Base-by-base conservation (phyloP, 1,140 invertebrate genomes). In the Dryas iulia region DNA sequence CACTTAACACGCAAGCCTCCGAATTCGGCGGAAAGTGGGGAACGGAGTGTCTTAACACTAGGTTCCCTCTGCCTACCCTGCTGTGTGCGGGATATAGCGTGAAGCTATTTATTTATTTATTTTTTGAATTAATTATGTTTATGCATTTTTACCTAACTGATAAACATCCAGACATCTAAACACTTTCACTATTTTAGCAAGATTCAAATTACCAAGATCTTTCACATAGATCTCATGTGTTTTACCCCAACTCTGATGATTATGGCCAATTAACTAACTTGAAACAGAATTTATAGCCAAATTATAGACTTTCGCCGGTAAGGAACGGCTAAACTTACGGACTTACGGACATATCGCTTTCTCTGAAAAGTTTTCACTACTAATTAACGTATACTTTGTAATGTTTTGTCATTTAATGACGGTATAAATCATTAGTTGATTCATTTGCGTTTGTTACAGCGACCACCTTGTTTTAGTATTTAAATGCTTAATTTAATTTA, bases 231-330 rank as follows among this genome's bases (percentile, higher is more conserved):
- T 56, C 53, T 56, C 53, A 24, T 56, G 53, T 12, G n/a, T 56
- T 26, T 12, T 23, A 35, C n/a, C 14, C 18, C 52, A 57, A 47
- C 10, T 59, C 18, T 54, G 59, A 69, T 69, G 66, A 58, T 33
- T 60, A 26, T 54, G 14, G 31, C 59, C 66, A 69, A 69, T 69
- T 69, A 69, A 62, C 59, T 58, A 18, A 18, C 28, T n/a, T n/a
- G 59, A 54, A 68, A 68, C 66, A 35, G 47, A 68, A 69, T 69
- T 69, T 62, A 62, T 69, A 47, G 52, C 24, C 59, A 62, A 62
- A 69, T 69, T 60, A 61, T 59, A 60, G 14, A 30, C 66, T 69
- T 69, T 69, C 59, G 31, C 52, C 66, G 52, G 59, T 61, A 57
- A 61, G 56, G 52, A 39, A 39, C 66, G 59, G n/a, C 23, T 12